Evolutionary conservation across 2,888 invertebrate genomes (phyloP).

Genomic region (Pyrocoelia pectoralis): DNA sequence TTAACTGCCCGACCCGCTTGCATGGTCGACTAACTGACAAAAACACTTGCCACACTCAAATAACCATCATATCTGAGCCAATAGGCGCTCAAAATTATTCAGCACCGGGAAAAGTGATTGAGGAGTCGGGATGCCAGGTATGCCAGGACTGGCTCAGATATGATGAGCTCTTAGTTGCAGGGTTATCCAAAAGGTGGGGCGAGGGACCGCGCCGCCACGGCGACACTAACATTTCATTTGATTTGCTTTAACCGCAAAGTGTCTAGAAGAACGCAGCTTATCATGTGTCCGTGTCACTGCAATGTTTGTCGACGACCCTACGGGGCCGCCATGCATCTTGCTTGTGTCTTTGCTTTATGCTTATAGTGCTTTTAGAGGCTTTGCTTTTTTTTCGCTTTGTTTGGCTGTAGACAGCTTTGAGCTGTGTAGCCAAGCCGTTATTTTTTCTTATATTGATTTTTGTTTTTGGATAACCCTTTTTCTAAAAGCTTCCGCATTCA

Average conservation of each 20-base stretch:
- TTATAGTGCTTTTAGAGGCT: conserved; percentile 48
- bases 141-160: conserved; percentile 65
- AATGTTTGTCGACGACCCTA: conserved; percentile 43
- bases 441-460: conserved; percentile 32
- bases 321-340: conserved; percentile 38
- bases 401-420: conserved; percentile 49
- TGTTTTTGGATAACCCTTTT: conserved; percentile 59
- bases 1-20: conserved; percentile 46
- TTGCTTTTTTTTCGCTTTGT: conserved; percentile 48
- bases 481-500: conserved; percentile 58
- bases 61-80: conserved; percentile 71
- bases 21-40: conserved; percentile 47
- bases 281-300: conserved; percentile 49
- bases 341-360: conserved; percentile 41
- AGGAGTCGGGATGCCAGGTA: conserved; percentile 43
- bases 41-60: conserved; percentile 66
- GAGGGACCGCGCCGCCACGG: conserved; percentile 56
- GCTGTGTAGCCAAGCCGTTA: conserved; percentile 54
- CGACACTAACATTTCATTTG: conserved; percentile 52
- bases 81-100: conserved; percentile 51
- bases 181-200: conserved; percentile 63
- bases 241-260: conserved; percentile 47
- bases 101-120: conserved; percentile 57
- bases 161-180: conserved; percentile 66
- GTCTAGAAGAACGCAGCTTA: conserved; percentile 54